A percentile compares a stretch with the other conserved stretches of the same genome.
Evolutionary conservation across 2,113 vertebrate species (phyloP).

Genomic region (Vanacampus margaritifer): DNA sequence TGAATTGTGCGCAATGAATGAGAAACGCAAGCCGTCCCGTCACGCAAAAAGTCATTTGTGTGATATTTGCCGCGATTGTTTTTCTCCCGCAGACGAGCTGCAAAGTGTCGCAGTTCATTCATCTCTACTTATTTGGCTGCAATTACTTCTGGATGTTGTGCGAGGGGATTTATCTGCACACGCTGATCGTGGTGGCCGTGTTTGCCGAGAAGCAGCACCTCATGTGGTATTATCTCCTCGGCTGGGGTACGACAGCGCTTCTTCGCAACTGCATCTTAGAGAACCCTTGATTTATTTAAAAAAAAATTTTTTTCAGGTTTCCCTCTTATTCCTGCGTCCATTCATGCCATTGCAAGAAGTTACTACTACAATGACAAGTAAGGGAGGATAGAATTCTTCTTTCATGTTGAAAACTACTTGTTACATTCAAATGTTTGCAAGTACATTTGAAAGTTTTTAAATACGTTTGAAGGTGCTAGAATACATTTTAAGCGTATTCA

Average conservation of each 20-base stretch:
- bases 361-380: constrained; percentile 98
- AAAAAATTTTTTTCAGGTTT: constrained; percentile 80
- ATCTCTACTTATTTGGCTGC: constrained; percentile 91
- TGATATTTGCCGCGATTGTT: background rate
- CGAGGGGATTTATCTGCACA: constrained; percentile 96
- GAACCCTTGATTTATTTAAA: background rate
- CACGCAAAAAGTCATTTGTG: background rate
- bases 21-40: too few relatives aligned
- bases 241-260: constrained; percentile 85
- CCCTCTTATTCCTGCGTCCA: constrained; percentile 88
- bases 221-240: constrained; percentile 96
- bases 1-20: too few relatives aligned
- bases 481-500: too few relatives aligned
- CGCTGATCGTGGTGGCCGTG: constrained; percentile 96
- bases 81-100: constrained; percentile 79
- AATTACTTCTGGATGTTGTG: constrained; percentile 99
- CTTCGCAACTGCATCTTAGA: background rate
- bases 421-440: too few relatives aligned
- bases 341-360: constrained; percentile 87
- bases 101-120: constrained; percentile 90
- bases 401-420: too few relatives aligned
- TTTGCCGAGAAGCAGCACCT: constrained; percentile 97
- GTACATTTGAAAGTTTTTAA: too few relatives aligned
- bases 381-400: too few relatives aligned
- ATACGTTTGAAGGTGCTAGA: too few relatives aligned